A percentile compares a stretch with the other conserved stretches of the same genome.
These are phyloP conservation scores for Procambarus clarkii DNA, from an alignment of 1,140 invertebrate genomes.

Conservation along the genomic window DNA sequence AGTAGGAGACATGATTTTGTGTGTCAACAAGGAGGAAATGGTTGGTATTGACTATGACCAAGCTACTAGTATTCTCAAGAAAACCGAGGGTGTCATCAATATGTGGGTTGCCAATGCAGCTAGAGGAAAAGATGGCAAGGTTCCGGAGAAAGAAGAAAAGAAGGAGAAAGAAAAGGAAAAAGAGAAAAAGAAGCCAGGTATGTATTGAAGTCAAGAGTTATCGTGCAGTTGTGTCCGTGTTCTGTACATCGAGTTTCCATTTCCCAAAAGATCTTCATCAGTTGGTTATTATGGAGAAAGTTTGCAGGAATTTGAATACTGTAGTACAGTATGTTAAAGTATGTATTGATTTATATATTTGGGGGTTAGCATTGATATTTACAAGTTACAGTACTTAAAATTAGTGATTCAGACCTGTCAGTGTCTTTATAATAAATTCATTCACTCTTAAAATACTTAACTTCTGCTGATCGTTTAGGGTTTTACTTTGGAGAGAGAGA, in stretches of 20 bases:
- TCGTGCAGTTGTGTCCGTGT: neutral
- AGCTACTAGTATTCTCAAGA: conserved; percentile 89
- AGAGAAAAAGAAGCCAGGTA: neutral
- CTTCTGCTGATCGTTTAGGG: too few species aligned
- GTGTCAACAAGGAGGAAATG: conserved; percentile 92
- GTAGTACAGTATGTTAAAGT: neutral
- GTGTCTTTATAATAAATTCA: too few species aligned
- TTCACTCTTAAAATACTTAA: too few species aligned
- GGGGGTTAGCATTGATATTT: too few species aligned
- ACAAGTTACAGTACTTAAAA: too few species aligned
- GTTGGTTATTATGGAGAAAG: neutral
- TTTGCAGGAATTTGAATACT: neutral
- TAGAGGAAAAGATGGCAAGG: conserved; percentile 75
- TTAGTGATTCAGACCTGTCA: too few species aligned
- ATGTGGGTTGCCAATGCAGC: conserved; percentile 91
- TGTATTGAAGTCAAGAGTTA: neutral
- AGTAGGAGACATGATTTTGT: conserved; percentile 95
- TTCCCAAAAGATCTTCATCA: neutral
- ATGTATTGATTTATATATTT: too few species aligned
- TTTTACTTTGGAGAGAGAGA: too few species aligned
- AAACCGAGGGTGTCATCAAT: conserved; percentile 90
- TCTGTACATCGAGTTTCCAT: neutral
- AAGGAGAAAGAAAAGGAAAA: neutral
- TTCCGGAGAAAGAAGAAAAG: neutral
- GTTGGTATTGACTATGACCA: conserved; percentile 91